phyloP scores from a whole-genome alignment of 2,888 invertebrate species.

The Tiliacea citrago region DNA sequence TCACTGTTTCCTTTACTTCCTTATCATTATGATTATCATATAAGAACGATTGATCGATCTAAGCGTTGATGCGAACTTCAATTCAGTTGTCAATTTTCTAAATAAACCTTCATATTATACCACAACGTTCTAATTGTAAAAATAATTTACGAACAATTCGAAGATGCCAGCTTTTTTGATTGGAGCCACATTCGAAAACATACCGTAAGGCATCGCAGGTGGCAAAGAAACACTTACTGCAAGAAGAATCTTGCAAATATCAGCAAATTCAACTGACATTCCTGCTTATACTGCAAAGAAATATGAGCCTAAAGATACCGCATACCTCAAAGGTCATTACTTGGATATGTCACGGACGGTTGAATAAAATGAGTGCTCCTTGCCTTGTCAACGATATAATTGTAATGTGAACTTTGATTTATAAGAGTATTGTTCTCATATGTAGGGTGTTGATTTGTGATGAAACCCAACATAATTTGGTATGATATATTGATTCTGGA shows the following conservation, averaged over 20 bases:
- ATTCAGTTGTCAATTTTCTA: not conserved
- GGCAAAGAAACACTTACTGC: conserved; percentile 9
- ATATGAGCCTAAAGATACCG: conserved; percentile 40
- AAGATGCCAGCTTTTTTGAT: not conserved
- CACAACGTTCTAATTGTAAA: not conserved
- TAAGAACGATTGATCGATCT: not conserved
- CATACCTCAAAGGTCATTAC: conserved; percentile 58
- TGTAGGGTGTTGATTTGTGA: conserved; percentile 18
- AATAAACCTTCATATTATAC: not conserved
- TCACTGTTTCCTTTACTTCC: not conserved
- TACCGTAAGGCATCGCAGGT: not conserved
- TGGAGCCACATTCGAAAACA: not conserved
- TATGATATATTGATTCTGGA: not conserved
- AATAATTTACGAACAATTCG: not conserved
- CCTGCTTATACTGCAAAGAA: conserved; percentile 29
- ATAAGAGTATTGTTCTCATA: conserved; percentile 22
- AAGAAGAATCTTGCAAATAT: conserved; percentile 12
- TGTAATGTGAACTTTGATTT: conserved; percentile 43
- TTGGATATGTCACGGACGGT: conserved; percentile 65
- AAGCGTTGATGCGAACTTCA: not conserved
- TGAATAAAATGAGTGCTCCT: conserved; percentile 42
- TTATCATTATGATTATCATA: not conserved
- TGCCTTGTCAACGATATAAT: conserved; percentile 42
- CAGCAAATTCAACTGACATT: conserved; percentile 24
- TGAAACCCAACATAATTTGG: not conserved